Conservation (phyloP, 1,140 invertebrate genomes). For the Cylas formicarius region DNA sequence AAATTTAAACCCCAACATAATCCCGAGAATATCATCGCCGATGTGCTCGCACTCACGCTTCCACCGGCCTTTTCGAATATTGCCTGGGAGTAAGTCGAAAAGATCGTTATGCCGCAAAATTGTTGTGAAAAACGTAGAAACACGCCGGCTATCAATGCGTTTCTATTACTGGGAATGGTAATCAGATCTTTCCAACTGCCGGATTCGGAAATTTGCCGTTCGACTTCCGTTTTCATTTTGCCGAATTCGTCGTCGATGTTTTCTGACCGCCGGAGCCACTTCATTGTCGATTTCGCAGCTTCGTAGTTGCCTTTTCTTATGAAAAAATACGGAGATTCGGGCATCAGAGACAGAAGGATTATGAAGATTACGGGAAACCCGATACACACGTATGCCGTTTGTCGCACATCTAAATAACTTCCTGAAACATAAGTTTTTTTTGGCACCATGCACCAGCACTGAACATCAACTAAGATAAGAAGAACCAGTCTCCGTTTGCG, state of each 20-base stretch:
- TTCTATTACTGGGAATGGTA: constrained; percentile 28
- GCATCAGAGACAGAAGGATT: constrained; percentile 11
- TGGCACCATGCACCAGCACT: too few species aligned
- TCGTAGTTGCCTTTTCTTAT: constrained; percentile 24
- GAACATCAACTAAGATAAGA: too few species aligned
- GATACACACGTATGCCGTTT: constrained; percentile 11
- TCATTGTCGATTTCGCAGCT: constrained; percentile 24
- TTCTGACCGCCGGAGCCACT: constrained; percentile 22
- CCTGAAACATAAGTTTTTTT: constrained; percentile 37
- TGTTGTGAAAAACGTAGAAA: constrained; percentile 25
- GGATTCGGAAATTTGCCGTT: constrained; percentile 22
- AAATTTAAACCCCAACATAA: constrained; percentile 58
- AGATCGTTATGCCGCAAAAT: constrained; percentile 19
- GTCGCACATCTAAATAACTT: constrained; percentile 8
- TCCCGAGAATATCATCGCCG: constrained; percentile 26
- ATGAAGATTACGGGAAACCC: constrained; percentile 7
- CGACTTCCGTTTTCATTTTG: constrained; percentile 26
- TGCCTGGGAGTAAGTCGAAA: constrained; percentile 26
- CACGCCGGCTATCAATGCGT: constrained; percentile 24
- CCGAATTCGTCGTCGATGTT: constrained; percentile 32
- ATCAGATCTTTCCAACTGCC: constrained; percentile 26
- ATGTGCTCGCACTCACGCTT: constrained; percentile 18
- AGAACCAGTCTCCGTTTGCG: too few species aligned
- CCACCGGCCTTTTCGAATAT: constrained; percentile 34
- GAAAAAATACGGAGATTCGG: constrained; percentile 31